Base-by-base conservation (phyloP, 2,113 vertebrate species). In the Pantherophis guttatus region DNA sequence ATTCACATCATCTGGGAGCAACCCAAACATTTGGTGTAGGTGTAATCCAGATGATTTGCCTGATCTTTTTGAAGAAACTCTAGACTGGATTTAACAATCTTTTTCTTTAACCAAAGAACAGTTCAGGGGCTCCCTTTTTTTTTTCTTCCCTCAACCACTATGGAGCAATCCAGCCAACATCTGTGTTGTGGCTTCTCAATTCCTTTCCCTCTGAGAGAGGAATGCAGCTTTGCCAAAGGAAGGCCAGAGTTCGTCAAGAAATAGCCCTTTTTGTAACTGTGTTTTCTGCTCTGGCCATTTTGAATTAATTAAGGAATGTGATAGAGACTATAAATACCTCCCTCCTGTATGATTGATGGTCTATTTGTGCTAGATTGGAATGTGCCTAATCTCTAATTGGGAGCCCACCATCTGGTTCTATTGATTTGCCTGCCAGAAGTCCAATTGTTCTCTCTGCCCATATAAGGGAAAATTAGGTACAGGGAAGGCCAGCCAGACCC, bases 381-480 rank as follows among this genome's bases (percentile, higher is more conserved):
- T 98, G 97, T 95, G 94, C 97, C 95, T 97, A 97, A 94, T 96
- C 98, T 97, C 96, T 94, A 96, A 96, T 97, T 96, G 96, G 96
- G 93, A 98, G 97, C 97, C 97, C 97, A 97, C 97, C 98, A 97
- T 98, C 98, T 98, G 98, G 95, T 97, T 97, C 96, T 94, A 93
- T 96, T 95, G 97, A 97, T 97, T 96, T 94, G 44, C 90, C 95
- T 96, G 97, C 98, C 97, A 98, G 97, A 88, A 97, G 96, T 96
- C 92, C 96, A 96, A 93, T 94, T 86, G 92, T 96, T 97, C 95
- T 96, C 86, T 85, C 92, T 98, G 97, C 97, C 98, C 98, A 98
- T 98, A 98, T 98, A 98, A 95, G 98, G 98, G 95, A 97, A 98
- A 98, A 98, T 97, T 95, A 98, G 97, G 97, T 97, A 97, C 95